Percentiles rank a stretch among this genome's conserved stretches.
Evolutionary conservation across 2,888 invertebrate genomes (phyloP).

Genomic region (Laothoe populi): DNA sequence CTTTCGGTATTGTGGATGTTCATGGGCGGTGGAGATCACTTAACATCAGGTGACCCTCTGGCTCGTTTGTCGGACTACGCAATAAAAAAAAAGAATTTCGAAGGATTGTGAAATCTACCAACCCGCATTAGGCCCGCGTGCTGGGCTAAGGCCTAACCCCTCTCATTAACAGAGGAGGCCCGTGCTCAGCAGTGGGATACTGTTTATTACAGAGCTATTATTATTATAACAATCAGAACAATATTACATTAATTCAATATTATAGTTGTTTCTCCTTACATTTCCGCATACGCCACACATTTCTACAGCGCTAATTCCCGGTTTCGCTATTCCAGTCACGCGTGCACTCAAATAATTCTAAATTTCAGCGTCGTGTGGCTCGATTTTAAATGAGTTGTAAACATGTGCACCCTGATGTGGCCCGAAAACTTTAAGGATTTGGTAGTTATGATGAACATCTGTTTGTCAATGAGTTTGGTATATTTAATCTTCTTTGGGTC

Average conservation of each 20-base stretch:
- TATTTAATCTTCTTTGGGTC: neutral
- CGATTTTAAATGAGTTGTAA: slow-evolving; percentile 10
- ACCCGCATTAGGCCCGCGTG: too few species aligned
- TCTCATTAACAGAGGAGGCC: too few species aligned
- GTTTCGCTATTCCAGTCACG: slow-evolving; percentile 15
- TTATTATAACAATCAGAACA: too few species aligned
- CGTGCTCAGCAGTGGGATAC: too few species aligned
- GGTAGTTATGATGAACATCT: neutral
- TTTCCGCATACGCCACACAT: neutral
- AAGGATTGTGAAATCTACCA: too few species aligned
- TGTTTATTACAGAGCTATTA: too few species aligned
- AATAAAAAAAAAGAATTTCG: neutral
- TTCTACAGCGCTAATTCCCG: slow-evolving; percentile 14
- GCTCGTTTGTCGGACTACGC: neutral
- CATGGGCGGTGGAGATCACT: neutral
- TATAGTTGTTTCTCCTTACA: neutral
- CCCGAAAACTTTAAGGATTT: neutral
- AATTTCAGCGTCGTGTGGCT: slow-evolving; percentile 9
- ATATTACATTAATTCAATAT: too few species aligned
- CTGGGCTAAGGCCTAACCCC: too few species aligned
- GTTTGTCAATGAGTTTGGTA: neutral
- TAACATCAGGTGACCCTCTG: neutral
- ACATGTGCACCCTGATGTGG: neutral
- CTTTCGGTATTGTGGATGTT: too few species aligned
- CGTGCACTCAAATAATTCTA: slow-evolving; percentile 19